Base-by-base conservation (phyloP, 2,888 invertebrate species). In the Malthinus seriepunctatus region DNA sequence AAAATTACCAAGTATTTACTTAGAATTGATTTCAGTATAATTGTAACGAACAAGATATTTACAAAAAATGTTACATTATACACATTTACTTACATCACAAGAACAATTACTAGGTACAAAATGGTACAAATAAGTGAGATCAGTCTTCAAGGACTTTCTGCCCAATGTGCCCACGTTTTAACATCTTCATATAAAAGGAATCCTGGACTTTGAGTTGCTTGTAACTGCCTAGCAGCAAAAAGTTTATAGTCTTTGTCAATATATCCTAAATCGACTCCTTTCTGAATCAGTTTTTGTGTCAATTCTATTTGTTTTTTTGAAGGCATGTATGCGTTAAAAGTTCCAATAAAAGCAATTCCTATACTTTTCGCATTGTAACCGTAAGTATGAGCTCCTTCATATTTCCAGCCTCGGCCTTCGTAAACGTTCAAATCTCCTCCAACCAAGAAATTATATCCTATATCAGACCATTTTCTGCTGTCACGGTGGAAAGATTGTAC, bases 371-470 rank as follows among this genome's bases (percentile, higher is more conserved):
- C 75, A 72, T 91, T 90, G 71, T 84, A 89, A 39, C 86, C 82
- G 38, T 82, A 81, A 0, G 90, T 84, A 69, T 91, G 91, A 0
- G 91, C 88, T 0, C 91, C 92, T 39, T 85, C 79, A 57, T 77
- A 76, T 63, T 87, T 84, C 92, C 92, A 93, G 1, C 90, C 91
- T 1, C 89, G 89, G 1, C 89, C 91, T 65, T 83, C 85, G 73
- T 90, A 91, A 0, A 86, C 88, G 7, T 84, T 82, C 0, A 91
- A 91, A 71, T 91, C 91, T 7, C 90, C 90, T 0, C 90, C 92
- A 1, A 93, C 84, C 1, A 93, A 76, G 67, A 91, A 93, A 72
- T 90, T 93, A 73, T 90, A 92, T 0, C 81, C 86, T 15, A 91
- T 90, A 71, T 91, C 91, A 57, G 79, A 81, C 82, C 87, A 88